A percentile compares a stretch with the other conserved stretches of the same genome.
Evolutionary conservation across 2,888 invertebrate species (phyloP).

Genomic region (Nomada ruficornis): DNA sequence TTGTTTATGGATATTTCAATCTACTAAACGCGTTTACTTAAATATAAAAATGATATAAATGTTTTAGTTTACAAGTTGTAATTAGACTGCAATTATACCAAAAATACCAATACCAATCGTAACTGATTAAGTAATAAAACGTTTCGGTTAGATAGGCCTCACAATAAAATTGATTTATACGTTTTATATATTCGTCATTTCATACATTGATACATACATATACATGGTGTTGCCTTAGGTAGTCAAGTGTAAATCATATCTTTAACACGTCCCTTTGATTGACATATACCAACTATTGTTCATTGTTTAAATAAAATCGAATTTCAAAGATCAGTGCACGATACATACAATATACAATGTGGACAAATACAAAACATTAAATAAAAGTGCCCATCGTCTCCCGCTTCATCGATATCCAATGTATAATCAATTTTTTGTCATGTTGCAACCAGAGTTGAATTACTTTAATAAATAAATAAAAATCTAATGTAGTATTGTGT

Average conservation of each 20-base stretch:
- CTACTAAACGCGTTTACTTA: slow-evolving; percentile 14
- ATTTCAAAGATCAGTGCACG: slow-evolving; percentile 61
- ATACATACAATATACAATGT: slow-evolving; percentile 68
- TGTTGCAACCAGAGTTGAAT: slow-evolving; percentile 5
- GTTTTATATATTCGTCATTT: slow-evolving; percentile 76
- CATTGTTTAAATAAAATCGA: slow-evolving; percentile 55
- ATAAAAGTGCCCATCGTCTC: slow-evolving; percentile 62
- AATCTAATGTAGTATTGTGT: slow-evolving; percentile 30
- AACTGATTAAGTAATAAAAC: slow-evolving; percentile 51
- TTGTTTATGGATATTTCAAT: slow-evolving; percentile 15
- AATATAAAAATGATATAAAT: slow-evolving; percentile 52
- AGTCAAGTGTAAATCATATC: slow-evolving; percentile 67
- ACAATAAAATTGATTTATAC: slow-evolving; percentile 68
- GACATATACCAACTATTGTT: slow-evolving; percentile 47
- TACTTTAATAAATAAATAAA: slow-evolving; percentile 37
- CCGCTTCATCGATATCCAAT: slow-evolving; percentile 62
- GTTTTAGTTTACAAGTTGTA: slow-evolving; percentile 28
- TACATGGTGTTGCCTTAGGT: slow-evolving; percentile 74
- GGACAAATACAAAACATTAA: slow-evolving; percentile 68
- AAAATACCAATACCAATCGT: slow-evolving; percentile 63
- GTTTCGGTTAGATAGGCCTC: slow-evolving; percentile 72
- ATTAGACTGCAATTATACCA: slow-evolving; percentile 27
- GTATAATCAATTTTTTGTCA: slow-evolving; percentile 24
- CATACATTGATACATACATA: slow-evolving; percentile 78
- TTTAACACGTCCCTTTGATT: slow-evolving; percentile 54